These are phyloP conservation scores for Clunio marinus DNA, from an alignment of 2,888 invertebrate genomes.

Conservation along the genomic window DNA sequence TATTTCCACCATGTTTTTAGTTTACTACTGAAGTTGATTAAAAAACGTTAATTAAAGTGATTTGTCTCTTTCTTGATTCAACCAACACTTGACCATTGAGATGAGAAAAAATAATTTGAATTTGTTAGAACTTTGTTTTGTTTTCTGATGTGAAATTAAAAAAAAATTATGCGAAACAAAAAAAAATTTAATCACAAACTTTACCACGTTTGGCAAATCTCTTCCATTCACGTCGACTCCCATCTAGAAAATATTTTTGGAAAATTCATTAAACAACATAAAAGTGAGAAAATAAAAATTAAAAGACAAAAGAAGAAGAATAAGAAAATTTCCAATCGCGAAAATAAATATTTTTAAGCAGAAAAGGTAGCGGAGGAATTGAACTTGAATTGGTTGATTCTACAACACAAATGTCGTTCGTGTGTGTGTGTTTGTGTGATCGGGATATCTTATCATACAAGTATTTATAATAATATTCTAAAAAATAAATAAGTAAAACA, in stretches of 20 bases:
- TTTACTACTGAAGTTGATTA: no score
- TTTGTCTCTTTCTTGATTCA: no score
- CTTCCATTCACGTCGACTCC: background rate
- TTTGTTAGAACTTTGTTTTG: background rate
- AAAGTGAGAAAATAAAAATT: background rate
- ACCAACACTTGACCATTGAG: background rate
- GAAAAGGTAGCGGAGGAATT: no score
- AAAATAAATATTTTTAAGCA: no score
- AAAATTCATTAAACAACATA: slow-evolving; percentile 28
- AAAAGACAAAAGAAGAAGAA: background rate
- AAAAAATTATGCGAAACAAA: slow-evolving; percentile 7
- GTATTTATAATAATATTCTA: no score
- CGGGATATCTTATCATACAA: no score
- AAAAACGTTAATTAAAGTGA: no score
- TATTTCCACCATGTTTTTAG: no score
- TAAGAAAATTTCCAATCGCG: background rate
- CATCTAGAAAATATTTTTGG: slow-evolving; percentile 27
- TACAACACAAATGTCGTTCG: no score
- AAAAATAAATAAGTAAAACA: slow-evolving; percentile 4
- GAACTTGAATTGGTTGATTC: no score
- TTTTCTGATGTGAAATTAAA: slow-evolving; percentile 20
- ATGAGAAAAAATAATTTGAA: background rate
- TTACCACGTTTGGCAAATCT: slow-evolving; percentile 34
- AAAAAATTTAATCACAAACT: slow-evolving; percentile 18
- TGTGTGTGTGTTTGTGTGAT: no score